Evolutionary conservation across 2,888 invertebrate species (phyloP), one percentile per base, ranked within the genome.

Genomic region (Dolichomitus sp.): DNA sequence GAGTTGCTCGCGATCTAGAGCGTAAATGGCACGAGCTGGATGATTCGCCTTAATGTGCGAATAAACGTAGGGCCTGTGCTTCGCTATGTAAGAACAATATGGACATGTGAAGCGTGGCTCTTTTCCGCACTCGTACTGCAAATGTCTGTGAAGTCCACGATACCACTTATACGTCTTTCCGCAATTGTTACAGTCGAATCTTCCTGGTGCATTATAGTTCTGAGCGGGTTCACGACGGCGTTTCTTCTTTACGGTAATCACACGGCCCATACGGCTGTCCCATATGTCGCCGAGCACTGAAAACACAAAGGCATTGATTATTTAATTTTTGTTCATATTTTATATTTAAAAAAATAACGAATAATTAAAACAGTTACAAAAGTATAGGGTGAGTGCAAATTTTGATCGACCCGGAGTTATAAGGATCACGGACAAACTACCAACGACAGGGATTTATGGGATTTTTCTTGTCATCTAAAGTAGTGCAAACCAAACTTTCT

Each of bases 91-190:
- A 50, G 52, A 19, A 48, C 81, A 81, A 61, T 81, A 72, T 14
- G 87, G 86, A 79, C 90, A 90, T 48, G 84, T 74, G 57, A 88
- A 86, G 52, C 87, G 84, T n/a, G 87, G 88, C 33, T 87, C 86
- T 66, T 87, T 85, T 5, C 90, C 89, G 80, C 91, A 90, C 69
- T 90, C 91, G 73, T 87, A 89, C 65, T 88, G 90, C 69, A 89
- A 83, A 80, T 92, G 92, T 7, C 87, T 93, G 87, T 95, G 95
- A 73, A 96, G 92, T 80, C 95, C 95, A 5, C 95, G 95, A 88
- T 95, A 95, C 91, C 95, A 95, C 73, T 95, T 95, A 91, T 96
- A 96, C 57, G 57, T 57, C 27, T 75, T 85, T 9, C 74, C 75
- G 45, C 84, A 84, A 68, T 75, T 83, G 6, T 30, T 40, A 72